Evolutionary conservation across 2,888 invertebrate genomes (phyloP), one percentile per base, ranked within the genome.

Genomic region (Cantharis nigra): DNA sequence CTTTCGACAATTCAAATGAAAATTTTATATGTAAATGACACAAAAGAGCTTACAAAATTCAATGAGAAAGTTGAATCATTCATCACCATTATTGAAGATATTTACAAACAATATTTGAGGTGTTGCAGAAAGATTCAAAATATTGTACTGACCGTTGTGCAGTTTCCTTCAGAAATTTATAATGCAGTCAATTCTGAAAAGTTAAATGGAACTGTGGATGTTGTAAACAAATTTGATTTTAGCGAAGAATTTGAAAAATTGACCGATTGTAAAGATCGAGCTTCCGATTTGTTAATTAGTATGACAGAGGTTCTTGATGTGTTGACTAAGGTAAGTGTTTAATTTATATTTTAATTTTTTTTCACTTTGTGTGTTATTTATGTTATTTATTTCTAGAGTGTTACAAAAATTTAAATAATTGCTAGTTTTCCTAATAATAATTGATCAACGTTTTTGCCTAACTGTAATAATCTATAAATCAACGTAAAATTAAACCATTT

Each of bases 21-120:
- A 71, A 71, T 78, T 9, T 49, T 76, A 3, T 75, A 78, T 26
- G 62, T 83, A 70, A 79, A 75, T 7, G 82, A 83, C 73, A 80
- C 80, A 28, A 69, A 65, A 14, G 77, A 80, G 14, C 62, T 79
- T 67, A 81, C 76, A 65, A 77, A 81, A 75, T 71, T 81, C n/a
- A 78, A 73, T n/a, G 84, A 85, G 63, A 83, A 83, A 73, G 83
- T 83, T 71, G 78, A 82, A 74, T 75, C 83, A 3, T 71, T 84
- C 10, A 83, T 84, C 77, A 77, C 81, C 16, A 83, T 85, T 64
- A 77, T 81, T n/a, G 83, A 84, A 28, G 84, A 85, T 76, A 82
- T 84, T 26, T 79, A 82, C 16, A 84, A 85, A 65, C 84, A 85
- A 78, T 84, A 81, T 72, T 77, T 77, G 63, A 81, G 82, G 64